These are phyloP conservation scores for Cyaniris semiargus DNA, from an alignment of 2,888 invertebrate species.

Conservation along the genomic window DNA sequence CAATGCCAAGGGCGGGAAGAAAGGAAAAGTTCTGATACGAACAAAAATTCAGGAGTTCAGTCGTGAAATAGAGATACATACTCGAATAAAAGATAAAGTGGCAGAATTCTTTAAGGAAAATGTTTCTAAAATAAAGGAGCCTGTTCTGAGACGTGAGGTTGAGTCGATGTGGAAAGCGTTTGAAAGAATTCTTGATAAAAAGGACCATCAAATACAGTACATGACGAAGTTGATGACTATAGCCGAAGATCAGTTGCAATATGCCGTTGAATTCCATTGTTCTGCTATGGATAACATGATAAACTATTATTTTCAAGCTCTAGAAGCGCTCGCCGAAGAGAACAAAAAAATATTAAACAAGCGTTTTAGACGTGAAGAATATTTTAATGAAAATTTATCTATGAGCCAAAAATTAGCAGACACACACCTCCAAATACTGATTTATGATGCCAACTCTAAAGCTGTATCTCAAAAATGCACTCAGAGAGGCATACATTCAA, in stretches of 20 bases:
- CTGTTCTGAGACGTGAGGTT: neutral
- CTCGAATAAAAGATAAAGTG: neutral
- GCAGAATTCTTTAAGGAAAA: neutral
- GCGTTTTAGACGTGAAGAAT: neutral
- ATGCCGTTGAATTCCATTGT: neutral
- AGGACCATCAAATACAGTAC: neutral
- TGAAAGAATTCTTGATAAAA: neutral
- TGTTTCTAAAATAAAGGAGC: neutral
- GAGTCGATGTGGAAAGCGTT: neutral
- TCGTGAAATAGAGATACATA: neutral
- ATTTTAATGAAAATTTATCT: slow-evolving; percentile 8
- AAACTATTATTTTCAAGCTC: neutral
- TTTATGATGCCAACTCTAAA: neutral
- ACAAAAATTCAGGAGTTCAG: neutral
- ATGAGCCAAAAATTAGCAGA: neutral
- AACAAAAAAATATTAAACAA: neutral
- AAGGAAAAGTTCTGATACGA: neutral
- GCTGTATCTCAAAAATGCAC: neutral
- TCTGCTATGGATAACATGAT: neutral
- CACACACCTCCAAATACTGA: neutral
- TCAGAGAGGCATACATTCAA: neutral
- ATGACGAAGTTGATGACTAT: neutral
- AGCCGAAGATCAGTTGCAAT: neutral
- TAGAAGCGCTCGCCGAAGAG: neutral
- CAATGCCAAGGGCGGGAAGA: neutral